Evolutionary conservation across 2,797 vertebrate genomes (phyloP).

Genomic region (Epinephelus awoara): DNA sequence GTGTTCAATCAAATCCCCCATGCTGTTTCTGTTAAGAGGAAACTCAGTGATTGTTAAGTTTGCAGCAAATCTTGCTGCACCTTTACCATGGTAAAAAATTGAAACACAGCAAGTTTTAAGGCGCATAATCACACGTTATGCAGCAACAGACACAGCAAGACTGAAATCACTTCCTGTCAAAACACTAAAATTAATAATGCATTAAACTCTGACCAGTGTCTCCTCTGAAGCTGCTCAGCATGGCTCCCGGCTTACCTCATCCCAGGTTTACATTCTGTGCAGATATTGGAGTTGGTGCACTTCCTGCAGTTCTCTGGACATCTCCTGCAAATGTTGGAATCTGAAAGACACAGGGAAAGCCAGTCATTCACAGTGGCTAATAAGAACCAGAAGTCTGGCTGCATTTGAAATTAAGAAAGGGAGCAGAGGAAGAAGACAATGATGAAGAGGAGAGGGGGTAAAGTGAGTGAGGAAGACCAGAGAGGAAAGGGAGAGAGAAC

Average conservation of each 20-base stretch:
- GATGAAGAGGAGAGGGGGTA: constrained; percentile 9
- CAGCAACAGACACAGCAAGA: not conserved
- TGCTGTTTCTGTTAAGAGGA: not conserved
- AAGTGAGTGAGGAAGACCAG: constrained; percentile 10
- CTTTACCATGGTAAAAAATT: not conserved
- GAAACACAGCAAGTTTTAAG: constrained; percentile 4
- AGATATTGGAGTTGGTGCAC: constrained; percentile 90
- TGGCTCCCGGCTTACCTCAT: constrained; percentile 88
- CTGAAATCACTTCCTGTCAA: constrained; percentile 1
- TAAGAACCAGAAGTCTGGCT: constrained; percentile 43
- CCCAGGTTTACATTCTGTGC: constrained; percentile 95
- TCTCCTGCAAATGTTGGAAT: constrained; percentile 92
- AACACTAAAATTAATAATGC: constrained; percentile 5
- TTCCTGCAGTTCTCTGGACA: constrained; percentile 96
- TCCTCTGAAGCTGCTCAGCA: not conserved
- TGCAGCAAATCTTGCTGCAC: not conserved
- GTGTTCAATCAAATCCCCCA: not conserved
- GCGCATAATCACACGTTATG: not conserved
- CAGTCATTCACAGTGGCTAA: constrained; percentile 48
- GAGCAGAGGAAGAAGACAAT: constrained; percentile 18
- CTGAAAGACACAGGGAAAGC: constrained; percentile 79
- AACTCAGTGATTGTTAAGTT: not conserved
- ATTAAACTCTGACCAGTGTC: constrained; percentile 14
- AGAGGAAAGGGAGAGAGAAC: constrained; percentile 5
- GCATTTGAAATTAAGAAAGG: constrained; percentile 26